Conservation (phyloP, 2,888 invertebrate species). For the Melanostoma scalare region DNA sequence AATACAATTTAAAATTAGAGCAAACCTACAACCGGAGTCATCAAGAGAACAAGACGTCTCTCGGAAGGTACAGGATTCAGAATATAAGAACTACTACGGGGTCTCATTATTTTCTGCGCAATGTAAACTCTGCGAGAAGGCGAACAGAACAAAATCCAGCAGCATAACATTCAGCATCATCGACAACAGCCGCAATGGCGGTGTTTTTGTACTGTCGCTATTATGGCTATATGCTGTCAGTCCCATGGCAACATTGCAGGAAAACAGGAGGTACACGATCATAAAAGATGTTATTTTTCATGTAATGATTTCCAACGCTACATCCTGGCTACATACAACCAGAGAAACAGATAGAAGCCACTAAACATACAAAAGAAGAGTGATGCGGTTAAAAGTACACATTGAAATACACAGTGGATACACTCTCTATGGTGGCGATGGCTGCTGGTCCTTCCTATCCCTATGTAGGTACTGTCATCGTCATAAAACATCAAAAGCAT, state of each 20-base stretch:
- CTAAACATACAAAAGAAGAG: not conserved
- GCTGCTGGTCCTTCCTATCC: too few relatives aligned
- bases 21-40: constrained; percentile 10
- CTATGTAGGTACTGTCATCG: too few relatives aligned
- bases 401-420: not conserved
- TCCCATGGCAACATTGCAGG: constrained; percentile 49
- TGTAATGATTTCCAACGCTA: constrained; percentile 70
- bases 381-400: constrained; percentile 6
- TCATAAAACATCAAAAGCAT: not conserved
- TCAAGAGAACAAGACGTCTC: constrained; percentile 1
- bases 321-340: constrained; percentile 43
- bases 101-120: constrained; percentile 46
- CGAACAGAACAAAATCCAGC: not conserved
- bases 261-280: constrained; percentile 63
- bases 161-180: constrained; percentile 30
- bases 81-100: not conserved
- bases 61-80: too few relatives aligned
- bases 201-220: not conserved
- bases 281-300: constrained; percentile 72
- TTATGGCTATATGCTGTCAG: constrained; percentile 39
- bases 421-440: too few relatives aligned
- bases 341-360: constrained; percentile 2
- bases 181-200: constrained; percentile 41
- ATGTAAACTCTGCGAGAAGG: not conserved
- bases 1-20: constrained; percentile 52